Evolutionary conservation across 2,888 invertebrate species (phyloP), one percentile per base, ranked within the genome.

Genomic region (Linnaemya tessellans): DNA sequence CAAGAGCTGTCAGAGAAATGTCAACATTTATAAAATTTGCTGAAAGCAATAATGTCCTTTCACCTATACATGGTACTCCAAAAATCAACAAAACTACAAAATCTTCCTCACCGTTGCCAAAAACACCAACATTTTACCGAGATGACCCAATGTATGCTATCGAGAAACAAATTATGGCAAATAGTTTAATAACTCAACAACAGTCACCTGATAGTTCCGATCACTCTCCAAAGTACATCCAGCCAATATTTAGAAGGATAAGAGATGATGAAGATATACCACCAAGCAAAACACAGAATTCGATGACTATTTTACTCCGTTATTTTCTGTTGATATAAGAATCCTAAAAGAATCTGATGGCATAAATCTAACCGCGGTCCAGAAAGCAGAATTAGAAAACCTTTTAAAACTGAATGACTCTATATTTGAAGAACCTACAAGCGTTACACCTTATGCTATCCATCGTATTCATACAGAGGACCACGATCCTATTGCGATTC

Each of bases 401-500:
- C 3, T 82, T 10, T 54, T 84, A 11, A 7, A 64, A 0, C 11
- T 18, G 1, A 38, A 87, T 43, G n/a, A 43, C 35, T 11, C 13
- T 3, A 22, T 77, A 60, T 65, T 60, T 43, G 15, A 25, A 51
- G 78, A 70, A 20, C 9, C 41, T 3, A 35, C 46, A 9, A 38
- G 49, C 9, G 51, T 73, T 46, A 80, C 64, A 18, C 73, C 86
- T 10, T 84, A 20, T 25, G 79, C 79, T 35, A 51, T 75, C 11
- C 82, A 82, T 75, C 56, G 60, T 0, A 86, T 86, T 10, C 60
- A 79, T 13, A 84, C 79, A 2, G 81, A 41, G 11, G 71, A 84
- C 0, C 38, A 79, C 18, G 41, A 70, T 30, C 75, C 71, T 20
- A 60, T 79, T 70, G 62, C 54, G 11, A 46, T 60, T 25, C 67